Conservation (phyloP, 2,888 invertebrate genomes). For the Chrysolina haemoptera region DNA sequence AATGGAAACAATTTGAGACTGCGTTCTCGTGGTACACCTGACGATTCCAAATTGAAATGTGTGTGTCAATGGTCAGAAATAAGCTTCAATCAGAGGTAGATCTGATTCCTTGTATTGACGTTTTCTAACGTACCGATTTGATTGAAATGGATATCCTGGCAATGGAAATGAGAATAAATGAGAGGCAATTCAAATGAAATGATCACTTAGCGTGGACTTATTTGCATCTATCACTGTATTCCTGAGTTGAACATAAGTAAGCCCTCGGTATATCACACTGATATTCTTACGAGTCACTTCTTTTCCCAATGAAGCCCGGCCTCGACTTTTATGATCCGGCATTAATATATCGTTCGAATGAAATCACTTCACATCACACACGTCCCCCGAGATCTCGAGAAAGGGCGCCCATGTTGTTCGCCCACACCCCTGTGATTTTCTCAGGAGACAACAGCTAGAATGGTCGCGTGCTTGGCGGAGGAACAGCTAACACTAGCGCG, state of each 20-base stretch:
- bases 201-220: too few species aligned
- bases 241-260: neutral
- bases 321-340: constrained; percentile 8
- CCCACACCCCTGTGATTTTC: constrained; percentile 61
- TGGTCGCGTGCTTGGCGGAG: constrained; percentile 51
- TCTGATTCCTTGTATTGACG: too few species aligned
- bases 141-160: too few species aligned
- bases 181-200: too few species aligned
- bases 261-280: constrained; percentile 17
- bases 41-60: too few species aligned
- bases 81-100: too few species aligned
- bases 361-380: constrained; percentile 35
- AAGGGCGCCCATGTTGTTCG: constrained; percentile 44
- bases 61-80: too few species aligned
- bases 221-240: too few species aligned
- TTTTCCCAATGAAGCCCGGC: constrained; percentile 7
- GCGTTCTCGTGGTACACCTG: too few species aligned
- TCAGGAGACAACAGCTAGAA: constrained; percentile 60
- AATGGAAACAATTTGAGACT: too few species aligned
- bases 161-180: too few species aligned
- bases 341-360: constrained; percentile 22
- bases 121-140: too few species aligned
- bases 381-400: constrained; percentile 6
- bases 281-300: constrained; percentile 32
- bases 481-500: neutral